Evolutionary conservation across 1,140 invertebrate species (phyloP).

Genomic region (Neoseiulus cucumeris): DNA sequence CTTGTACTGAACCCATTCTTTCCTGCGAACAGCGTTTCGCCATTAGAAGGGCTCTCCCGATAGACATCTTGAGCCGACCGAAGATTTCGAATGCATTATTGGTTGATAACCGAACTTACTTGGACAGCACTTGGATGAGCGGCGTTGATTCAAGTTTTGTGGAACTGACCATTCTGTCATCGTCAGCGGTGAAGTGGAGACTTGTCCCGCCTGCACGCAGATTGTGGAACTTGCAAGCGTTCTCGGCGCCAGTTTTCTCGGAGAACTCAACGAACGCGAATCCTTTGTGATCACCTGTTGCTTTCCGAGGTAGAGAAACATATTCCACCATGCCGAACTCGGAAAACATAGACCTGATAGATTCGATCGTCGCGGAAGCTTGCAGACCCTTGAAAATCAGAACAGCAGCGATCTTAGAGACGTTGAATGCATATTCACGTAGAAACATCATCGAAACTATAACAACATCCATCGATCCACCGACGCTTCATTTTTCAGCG

Average conservation of each 20-base stretch:
- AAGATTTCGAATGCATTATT: neutral
- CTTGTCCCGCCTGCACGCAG: neutral
- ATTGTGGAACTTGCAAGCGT: conserved; percentile 3
- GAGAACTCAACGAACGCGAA: neutral
- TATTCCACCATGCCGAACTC: conserved; percentile 2
- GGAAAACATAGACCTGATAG: neutral
- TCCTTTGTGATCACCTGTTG: neutral
- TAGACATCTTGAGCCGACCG: too few relatives aligned
- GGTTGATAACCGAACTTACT: neutral
- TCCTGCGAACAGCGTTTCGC: neutral
- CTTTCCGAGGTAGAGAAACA: neutral
- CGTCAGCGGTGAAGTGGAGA: neutral
- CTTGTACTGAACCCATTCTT: neutral
- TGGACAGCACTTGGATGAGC: neutral
- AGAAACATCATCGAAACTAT: too few relatives aligned
- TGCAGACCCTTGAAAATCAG: neutral
- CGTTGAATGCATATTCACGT: too few relatives aligned
- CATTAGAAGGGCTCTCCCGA: too few relatives aligned
- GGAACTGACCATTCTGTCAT: too few relatives aligned
- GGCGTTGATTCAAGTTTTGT: too few relatives aligned
- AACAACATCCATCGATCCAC: too few relatives aligned
- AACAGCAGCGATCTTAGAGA: neutral
- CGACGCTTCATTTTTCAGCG: too few relatives aligned
- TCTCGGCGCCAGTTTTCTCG: neutral
- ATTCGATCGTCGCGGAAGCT: neutral